Percentiles rank a stretch among this genome's conserved stretches.
phyloP scores from a whole-genome alignment of 1,140 invertebrate genomes.

The Hermetia illucens region DNA sequence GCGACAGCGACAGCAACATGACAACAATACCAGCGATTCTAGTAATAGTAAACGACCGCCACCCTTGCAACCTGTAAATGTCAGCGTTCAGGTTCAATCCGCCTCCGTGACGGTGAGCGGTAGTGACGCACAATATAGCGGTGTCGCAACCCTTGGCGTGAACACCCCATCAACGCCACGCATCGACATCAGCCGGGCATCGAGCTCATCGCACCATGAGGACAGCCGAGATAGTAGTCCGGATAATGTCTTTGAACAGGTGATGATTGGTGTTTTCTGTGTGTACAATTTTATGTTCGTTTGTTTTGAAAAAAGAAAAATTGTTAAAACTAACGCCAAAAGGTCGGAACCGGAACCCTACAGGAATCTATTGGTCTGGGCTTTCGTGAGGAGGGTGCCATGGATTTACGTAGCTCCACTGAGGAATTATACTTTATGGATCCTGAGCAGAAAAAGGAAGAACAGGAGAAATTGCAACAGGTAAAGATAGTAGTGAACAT shows the following conservation, averaged over 20 bases:
- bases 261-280: conserved; percentile 9
- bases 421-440: conserved; percentile 72
- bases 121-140: conserved; percentile 19
- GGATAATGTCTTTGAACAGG: conserved; percentile 30
- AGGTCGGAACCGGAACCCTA: conserved; percentile 31
- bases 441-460: conserved; percentile 38
- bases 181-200: conserved; percentile 75
- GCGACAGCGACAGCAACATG: neutral
- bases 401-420: conserved; percentile 68
- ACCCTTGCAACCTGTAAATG: conserved; percentile 22
- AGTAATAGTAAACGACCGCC: conserved; percentile 21
- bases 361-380: conserved; percentile 36
- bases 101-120: conserved; percentile 19
- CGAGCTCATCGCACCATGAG: conserved; percentile 68
- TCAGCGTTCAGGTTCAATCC: too few relatives aligned
- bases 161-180: conserved; percentile 61
- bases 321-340: conserved; percentile 10
- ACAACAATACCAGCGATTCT: conserved; percentile 9
- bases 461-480: conserved; percentile 21
- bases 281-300: conserved; percentile 2
- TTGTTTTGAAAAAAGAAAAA: conserved; percentile 7
- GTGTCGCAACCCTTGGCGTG: too few relatives aligned
- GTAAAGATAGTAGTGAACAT: too few relatives aligned
- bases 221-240: conserved; percentile 69
- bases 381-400: conserved; percentile 61